Evolutionary conservation across 2,113 vertebrate species (phyloP), one percentile per base, ranked within the genome.

Genomic region (Centropus unirufus): DNA sequence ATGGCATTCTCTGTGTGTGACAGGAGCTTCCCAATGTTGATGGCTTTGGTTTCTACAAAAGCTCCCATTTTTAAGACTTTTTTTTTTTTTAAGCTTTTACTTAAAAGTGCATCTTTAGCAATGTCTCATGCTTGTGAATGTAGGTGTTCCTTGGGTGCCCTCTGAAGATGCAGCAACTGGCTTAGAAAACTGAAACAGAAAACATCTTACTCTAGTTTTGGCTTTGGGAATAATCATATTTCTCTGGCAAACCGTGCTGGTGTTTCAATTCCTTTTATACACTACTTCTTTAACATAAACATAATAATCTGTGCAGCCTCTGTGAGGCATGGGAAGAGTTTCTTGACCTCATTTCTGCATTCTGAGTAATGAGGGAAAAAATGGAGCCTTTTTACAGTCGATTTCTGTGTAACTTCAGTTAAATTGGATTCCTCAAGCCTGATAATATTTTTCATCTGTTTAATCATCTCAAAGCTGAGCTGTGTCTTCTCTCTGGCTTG

Each of bases 31-130:
- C 55, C 55, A 77, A 91, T 92, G 46, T 63, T 87, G 84, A 69
- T 89, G 85, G 74, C 78, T 87, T 57, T 85, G 82, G 82, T 77
- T 94, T 92, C 66, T 82, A 64, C 83, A 87, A 90, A 67, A 91
- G 82, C 42, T 83, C 11, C 20, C 67, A 1, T 79, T 89, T 49
- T 87, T 62, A 90, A 63, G 77, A 86, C 62, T 44, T 92, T 15
- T 75, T 8, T 15, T 75, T 8, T 16, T 44, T 81, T 88, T 34
- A 49, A 79, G n/a, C 18, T 39, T 54, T 87, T 88, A 59, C 52
- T 86, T 87, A 39, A 67, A 94, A 83, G 34, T 77, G 27, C 72
- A 75, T 85, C 46, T 67, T 85, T 52, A 74, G 58, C 26, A 47
- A 14, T 39, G 29, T 55, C 59, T 83, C 32, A 32, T 69, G 72